These are phyloP conservation scores for Mastomys natalensis DNA, from an alignment of 2,113 vertebrate species.

Conservation along the genomic window DNA sequence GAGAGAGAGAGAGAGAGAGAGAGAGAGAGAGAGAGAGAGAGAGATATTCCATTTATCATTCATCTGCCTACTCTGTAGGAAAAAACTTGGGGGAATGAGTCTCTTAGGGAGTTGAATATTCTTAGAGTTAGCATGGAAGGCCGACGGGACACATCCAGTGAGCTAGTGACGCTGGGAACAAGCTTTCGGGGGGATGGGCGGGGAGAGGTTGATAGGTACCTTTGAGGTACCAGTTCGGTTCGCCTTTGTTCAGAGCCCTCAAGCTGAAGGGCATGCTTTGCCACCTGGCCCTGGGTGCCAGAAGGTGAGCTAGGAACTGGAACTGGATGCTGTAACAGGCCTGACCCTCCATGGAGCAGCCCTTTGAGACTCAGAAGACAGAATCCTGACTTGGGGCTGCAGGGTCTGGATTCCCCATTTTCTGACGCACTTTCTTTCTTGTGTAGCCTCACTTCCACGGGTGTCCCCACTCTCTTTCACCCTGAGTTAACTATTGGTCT, in stretches of 20 bases:
- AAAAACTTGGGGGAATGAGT: background rate
- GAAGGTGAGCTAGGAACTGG: background rate
- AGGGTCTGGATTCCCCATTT: no score
- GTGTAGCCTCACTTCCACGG: background rate
- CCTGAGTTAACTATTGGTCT: background rate
- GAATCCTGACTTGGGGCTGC: background rate
- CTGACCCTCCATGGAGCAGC: no score
- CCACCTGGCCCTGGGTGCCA: rapidly evolving
- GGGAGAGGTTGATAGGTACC: background rate
- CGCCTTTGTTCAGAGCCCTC: background rate
- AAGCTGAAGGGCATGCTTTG: background rate
- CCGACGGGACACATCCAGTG: rapidly evolving
- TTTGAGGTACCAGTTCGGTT: rapidly evolving
- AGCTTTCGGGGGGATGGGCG: no score
- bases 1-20: background rate
- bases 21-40: no score
- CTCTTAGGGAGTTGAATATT: background rate
- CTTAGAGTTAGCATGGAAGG: background rate
- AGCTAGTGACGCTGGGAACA: rapidly evolving
- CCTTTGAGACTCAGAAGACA: rapidly evolving
- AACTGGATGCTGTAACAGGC: rapidly evolving
- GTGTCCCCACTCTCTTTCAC: no score
- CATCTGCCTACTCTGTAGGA: background rate
- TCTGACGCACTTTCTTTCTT: background rate
- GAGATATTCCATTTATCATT: background rate